These are phyloP conservation scores for Microplitis mediator DNA, from an alignment of 1,140 invertebrate species.

Conservation along the genomic window DNA sequence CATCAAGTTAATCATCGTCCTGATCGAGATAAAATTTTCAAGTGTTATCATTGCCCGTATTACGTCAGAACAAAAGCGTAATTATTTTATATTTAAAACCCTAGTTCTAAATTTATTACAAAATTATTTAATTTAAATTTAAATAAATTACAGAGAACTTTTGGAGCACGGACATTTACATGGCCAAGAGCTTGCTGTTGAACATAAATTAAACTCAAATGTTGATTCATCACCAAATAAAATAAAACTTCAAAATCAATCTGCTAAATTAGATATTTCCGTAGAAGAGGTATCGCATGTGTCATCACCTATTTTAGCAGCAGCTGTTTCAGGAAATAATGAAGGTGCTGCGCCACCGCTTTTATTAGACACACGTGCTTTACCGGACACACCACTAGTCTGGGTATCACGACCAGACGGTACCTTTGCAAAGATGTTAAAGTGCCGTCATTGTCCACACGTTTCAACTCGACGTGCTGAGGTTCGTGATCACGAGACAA, in stretches of 20 bases:
- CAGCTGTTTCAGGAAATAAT: background rate
- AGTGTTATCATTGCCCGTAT: conserved; percentile 82
- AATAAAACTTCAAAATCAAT: conserved; percentile 28
- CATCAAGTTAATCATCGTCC: conserved; percentile 78
- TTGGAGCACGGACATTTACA: conserved; percentile 55
- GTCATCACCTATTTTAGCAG: background rate
- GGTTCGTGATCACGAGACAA: conserved; percentile 84
- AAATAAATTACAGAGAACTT: conserved; percentile 47
- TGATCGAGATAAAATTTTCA: conserved; percentile 73
- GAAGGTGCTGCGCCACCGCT: conserved; percentile 40
- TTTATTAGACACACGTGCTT: conserved; percentile 55
- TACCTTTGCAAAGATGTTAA: conserved; percentile 81
- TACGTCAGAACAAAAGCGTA: conserved; percentile 71
- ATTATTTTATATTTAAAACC: conserved; percentile 35
- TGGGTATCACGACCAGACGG: conserved; percentile 74
- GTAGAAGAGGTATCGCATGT: background rate
- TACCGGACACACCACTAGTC: conserved; percentile 68
- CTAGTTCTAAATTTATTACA: background rate
- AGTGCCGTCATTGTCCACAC: conserved; percentile 84
- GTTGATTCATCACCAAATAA: conserved; percentile 33
- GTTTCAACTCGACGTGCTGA: conserved; percentile 79
- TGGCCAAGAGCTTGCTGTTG: conserved; percentile 53
- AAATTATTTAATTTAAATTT: background rate
- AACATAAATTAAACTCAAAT: conserved; percentile 49
- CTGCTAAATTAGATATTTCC: background rate